Evolutionary conservation across 2,888 invertebrate species (phyloP), one percentile per base, ranked within the genome.

Genomic region (Osmoderma eremita): DNA sequence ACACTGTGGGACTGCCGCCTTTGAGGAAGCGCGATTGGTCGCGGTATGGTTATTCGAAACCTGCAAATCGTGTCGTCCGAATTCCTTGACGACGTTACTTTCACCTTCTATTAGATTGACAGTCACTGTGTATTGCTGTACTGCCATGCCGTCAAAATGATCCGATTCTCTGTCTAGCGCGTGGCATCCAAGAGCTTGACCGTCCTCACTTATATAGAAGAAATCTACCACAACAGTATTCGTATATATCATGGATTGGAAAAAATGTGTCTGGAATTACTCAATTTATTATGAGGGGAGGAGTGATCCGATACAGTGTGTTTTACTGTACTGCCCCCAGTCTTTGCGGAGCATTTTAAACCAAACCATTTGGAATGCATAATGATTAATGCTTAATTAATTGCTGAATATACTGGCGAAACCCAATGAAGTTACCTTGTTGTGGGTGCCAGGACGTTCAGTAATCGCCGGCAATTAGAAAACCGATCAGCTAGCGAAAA

Each of bases 1-100:
- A 84, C 86, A 86, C 30, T 66, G 58, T 5, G 20, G 13, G n/a
- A 38, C 22, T 20, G 45, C 68, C 12, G 45, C 53, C 22, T 18
- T 61, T 12, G 62, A 38, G 15, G 22, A 24, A 0, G 30, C 15
- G 18, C 30, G 17, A 12, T 20, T 17, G 22, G 4, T 36, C 17
- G 17, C 12, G 36, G 3, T 5, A 2, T 13, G 13, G 6, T 51
- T 22, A 20, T 15, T 51, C 13, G 39, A 17, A 24, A 15, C n/a
- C 8, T 24, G 30, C 13, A 50, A 10, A 8, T 36, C 17, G 10
- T 6, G 13, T 4, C 39, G 22, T 20, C 38, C 22, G 10, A 22
- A 61, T 3, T 53, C 18, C 15, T 13, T 18, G 17, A n/a, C n/a
- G 41, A 36, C 20, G 42, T 36, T 13, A 15, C 4, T 12, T 50